Evolutionary conservation across 2,888 invertebrate species (phyloP), one percentile per base, ranked within the genome.

Genomic region (Thereva unica): DNA sequence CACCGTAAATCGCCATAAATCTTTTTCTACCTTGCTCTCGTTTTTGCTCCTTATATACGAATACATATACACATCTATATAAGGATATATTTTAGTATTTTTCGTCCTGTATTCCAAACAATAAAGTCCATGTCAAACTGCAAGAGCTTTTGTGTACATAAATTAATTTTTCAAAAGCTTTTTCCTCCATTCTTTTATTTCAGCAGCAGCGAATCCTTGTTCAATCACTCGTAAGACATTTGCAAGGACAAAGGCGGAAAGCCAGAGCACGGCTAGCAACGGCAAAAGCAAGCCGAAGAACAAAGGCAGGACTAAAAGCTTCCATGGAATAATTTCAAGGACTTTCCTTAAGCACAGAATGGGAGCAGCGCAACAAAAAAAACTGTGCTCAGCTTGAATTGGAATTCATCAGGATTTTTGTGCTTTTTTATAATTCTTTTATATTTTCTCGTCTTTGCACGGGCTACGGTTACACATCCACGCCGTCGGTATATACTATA

Each of bases 261-360:
- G 23, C 23, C 23, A 23, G 23, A 23, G 23, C 23, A 23, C 23
- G 2, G 23, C 23, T 23, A 23, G 23, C 23, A 23, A 23, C 23
- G n/a, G 8, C 35, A 5, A 37, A 45, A 47, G 49, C 12, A 47
- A 40, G 6, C 9, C 45, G 41, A 61, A 61, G 50, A 50, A 50
- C 61, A 50, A 61, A 61, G 50, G 61, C 61, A 61, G 50, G 50
- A 61, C 61, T 61, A 38, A 61, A 61, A 61, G 61, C 61, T 61
- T 50, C 61, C 50, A 61, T 59, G 61, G 50, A 61, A 50, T 61
- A 50, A 50, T 61, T 61, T 61, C 61, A 61, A 61, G 61, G 61
- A 61, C 61, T 61, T 61, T 61, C 41, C 40, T 61, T 40, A 40
- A 61, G 41, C 23, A 23, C 23, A 23, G 23, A 23, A 23, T 23